Conservation (phyloP, 2,113 vertebrate genomes). For the Labrus mixtus region DNA sequence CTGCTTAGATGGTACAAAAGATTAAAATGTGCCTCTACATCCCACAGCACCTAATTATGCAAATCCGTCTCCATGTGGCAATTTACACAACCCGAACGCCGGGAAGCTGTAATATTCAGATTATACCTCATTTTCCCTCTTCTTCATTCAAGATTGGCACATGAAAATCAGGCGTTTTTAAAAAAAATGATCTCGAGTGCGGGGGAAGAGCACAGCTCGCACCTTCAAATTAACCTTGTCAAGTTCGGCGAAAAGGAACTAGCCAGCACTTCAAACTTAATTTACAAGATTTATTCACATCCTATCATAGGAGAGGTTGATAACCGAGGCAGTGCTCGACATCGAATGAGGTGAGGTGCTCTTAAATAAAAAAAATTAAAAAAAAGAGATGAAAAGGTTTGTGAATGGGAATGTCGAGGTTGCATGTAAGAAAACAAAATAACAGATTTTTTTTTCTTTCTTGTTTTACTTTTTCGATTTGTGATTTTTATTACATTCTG, state of each 20-base stretch:
- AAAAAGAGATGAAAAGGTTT: conserved; percentile 2
- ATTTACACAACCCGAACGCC: conserved; percentile 38
- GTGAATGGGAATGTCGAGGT: neutral
- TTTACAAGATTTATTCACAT: conserved; percentile 65
- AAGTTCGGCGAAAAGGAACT: conserved; percentile 44
- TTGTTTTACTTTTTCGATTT: neutral
- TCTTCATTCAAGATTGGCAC: conserved; percentile 60
- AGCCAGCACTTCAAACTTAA: conserved; percentile 64
- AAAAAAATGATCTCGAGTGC: conserved; percentile 73
- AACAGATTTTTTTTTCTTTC: neutral
- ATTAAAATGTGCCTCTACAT: conserved; percentile 57
- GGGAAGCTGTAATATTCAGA: conserved; percentile 49
- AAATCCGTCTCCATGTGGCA: conserved; percentile 47
- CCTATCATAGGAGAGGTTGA: conserved; percentile 25
- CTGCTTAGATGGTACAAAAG: conserved; percentile 62
- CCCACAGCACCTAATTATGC: conserved; percentile 63
- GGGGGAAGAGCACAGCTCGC: conserved; percentile 57
- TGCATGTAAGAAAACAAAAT: neutral
- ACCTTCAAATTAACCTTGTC: conserved; percentile 77
- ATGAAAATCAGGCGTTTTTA: conserved; percentile 65
- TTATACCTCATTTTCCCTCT: conserved; percentile 39
- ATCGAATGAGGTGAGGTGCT: conserved; percentile 37
- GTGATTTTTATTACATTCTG: too few relatives aligned
- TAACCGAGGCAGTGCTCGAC: conserved; percentile 42
- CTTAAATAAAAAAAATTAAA: conserved; percentile 5